Evolutionary conservation across 2,113 vertebrate genomes (phyloP), one percentile per base, ranked within the genome.

Genomic region (Heterocephalus glaber): DNA sequence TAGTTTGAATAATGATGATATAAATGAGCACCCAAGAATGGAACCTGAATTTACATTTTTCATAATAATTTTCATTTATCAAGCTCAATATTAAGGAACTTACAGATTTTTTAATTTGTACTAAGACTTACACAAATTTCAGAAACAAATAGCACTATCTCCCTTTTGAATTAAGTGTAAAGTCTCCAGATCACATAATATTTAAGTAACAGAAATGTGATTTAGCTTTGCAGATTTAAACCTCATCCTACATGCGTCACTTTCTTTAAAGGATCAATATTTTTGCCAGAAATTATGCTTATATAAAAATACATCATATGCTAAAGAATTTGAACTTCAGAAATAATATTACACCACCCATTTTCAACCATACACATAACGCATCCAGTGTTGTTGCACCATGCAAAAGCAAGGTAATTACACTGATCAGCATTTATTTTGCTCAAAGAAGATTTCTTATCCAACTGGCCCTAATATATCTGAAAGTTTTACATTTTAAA

Each of bases 261-360:
- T 58, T 56, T 80, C 16, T 76, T 92, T 92, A 81, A 92, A 96
- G 77, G 84, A 81, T 85, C 68, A 58, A 63, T 82, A 60, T 81
- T 91, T 96, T 95, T 77, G 47, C 41, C 92, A 95, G 80, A 95
- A 95, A 93, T 93, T 83, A 87, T 76, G 30, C 8, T 95, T 85
- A 72, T 56, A 54, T 90, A 84, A 90, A 89, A 92, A 24, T 47
- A 86, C 0, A 74, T 82, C 1, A 58, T 74, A 94, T 92, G 76
- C 44, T 26, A 93, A 82, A 92, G 35, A 80, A 86, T 41, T 61
- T 66, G 7, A 95, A 79, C 89, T 77, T 89, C 16, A 93, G n/a
- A 33, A 84, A 61, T 92, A 24, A n/a, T 95, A 79, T 82, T 85
- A 81, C 26, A 22, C 30, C 44, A 90, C 74, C 24, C 35, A 81